Base-by-base conservation (phyloP, 2,113 vertebrate species). In the Thunnus maccoyii region DNA sequence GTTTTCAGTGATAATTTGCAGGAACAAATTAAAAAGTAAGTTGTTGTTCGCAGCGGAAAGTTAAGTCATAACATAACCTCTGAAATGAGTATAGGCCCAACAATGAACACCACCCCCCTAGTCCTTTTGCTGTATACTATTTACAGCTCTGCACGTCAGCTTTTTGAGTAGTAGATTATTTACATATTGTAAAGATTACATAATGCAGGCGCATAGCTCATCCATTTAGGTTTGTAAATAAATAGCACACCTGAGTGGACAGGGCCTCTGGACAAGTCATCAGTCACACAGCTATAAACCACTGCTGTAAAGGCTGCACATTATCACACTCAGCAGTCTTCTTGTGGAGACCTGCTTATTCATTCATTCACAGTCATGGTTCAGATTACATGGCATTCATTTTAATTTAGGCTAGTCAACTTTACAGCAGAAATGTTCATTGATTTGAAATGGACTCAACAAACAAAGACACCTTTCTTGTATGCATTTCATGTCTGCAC, bases 271-370 rank as follows among this genome's bases (percentile, higher is more conserved):
- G 47, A 70, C 67, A 60, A 78, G 58, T 78, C 80, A 81, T 83
- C 80, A 69, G 66, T 75, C 75, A 20, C 20, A 44, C 46, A 27
- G 56, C 70, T 66, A 30, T 77, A 76, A 90, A 88, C 17, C 55
- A 68, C 20, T 9, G 68, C 58, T 14, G 48, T 15, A 48, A 80
- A 84, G 62, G 67, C 30, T 27, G 73, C 54, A 75, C 51, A 62
- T 48, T 44, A 73, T 84, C 60, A 57, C 22, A 48, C 67, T 83
- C 75, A 84, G 81, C 83, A 81, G 58, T 83, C 77, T 68, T 50
- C 22, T 20, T n/a, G 44, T 69, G 27, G 57, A 77, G 61, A 80
- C 20, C 66, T 82, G 71, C 66, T 83, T 84, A 73, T 83, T 83
- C 84, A 81, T 69, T 80, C 25, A 64, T 73, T 86, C 77, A 36